These are phyloP conservation scores for Drosophila persimilis DNA, from an alignment of 1,140 invertebrate species.

Conservation along the genomic window DNA sequence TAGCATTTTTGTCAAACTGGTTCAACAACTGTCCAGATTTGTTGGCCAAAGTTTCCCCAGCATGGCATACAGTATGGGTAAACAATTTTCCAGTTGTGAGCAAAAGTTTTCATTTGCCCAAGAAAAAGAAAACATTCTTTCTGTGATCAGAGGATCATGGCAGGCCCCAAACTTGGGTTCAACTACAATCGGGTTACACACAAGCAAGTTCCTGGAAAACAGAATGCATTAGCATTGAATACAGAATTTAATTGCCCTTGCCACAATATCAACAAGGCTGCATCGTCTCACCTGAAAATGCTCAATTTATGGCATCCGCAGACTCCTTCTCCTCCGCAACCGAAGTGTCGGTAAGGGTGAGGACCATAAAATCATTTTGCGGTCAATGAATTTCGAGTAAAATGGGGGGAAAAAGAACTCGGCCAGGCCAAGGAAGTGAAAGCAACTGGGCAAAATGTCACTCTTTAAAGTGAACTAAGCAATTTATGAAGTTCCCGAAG, in stretches of 20 bases:
- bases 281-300: conserved; percentile 5
- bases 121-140: conserved; percentile 38
- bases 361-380: conserved; percentile 49
- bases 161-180: conserved; percentile 13
- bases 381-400: conserved; percentile 42
- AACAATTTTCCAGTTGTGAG: conserved; percentile 44
- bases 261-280: conserved; percentile 35
- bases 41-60: conserved; percentile 37
- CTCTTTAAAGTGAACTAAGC: conserved; percentile 48
- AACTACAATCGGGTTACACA: conserved; percentile 16
- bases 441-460: conserved; percentile 24
- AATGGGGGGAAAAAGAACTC: conserved; percentile 1
- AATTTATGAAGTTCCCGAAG: conserved; percentile 37
- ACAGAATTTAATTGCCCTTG: conserved; percentile 45
- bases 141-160: conserved; percentile 34
- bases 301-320: conserved; percentile 27
- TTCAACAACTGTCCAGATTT: conserved; percentile 38
- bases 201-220: conserved; percentile 32
- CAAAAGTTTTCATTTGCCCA: conserved; percentile 45
- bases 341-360: background rate
- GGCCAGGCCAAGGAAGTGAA: background rate
- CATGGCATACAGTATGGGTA: conserved; percentile 21
- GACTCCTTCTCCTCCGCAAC: background rate
- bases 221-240: conserved; percentile 42
- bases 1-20: conserved; percentile 51